Percentiles rank a stretch among this genome's conserved stretches.
These are phyloP conservation scores for Rattus rattus DNA, from an alignment of 2,113 vertebrate genomes.

Conservation along the genomic window DNA sequence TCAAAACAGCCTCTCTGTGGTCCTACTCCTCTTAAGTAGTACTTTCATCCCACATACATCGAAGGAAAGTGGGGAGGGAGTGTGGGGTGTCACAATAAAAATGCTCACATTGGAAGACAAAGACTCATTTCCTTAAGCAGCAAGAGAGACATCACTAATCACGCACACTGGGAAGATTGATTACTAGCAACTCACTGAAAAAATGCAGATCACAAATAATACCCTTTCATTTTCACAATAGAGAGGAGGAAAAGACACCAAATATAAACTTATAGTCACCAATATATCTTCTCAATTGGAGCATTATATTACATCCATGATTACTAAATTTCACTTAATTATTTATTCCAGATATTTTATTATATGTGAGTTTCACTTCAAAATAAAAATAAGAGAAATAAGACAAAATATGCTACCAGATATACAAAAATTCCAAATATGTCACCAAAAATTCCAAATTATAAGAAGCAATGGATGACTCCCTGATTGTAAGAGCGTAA, in stretches of 20 bases:
- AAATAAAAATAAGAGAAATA: not conserved
- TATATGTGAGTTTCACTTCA: not conserved
- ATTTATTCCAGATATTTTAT: not conserved
- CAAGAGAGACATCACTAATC: not conserved
- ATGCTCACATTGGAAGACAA: not conserved
- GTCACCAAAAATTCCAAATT: not conserved
- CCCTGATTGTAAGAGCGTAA: not conserved
- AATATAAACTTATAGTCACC: not conserved
- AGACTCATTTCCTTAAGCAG: not conserved
- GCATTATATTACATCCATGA: not conserved
- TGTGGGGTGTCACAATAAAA: not conserved
- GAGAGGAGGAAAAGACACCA: not conserved
- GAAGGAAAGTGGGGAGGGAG: not conserved
- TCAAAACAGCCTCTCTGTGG: not conserved
- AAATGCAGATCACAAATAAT: not conserved
- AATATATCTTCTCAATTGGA: not conserved
- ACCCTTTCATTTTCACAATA: not conserved
- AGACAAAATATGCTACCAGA: not conserved
- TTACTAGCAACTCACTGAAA: not conserved
- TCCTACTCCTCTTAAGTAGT: not conserved
- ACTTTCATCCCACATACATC: not conserved
- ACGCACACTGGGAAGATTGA: not conserved
- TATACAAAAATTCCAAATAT: not conserved
- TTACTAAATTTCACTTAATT: not conserved
- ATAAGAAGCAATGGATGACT: not conserved